Evolutionary conservation across 2,888 invertebrate genomes (phyloP).

Genomic region (Eudemis profundana): DNA sequence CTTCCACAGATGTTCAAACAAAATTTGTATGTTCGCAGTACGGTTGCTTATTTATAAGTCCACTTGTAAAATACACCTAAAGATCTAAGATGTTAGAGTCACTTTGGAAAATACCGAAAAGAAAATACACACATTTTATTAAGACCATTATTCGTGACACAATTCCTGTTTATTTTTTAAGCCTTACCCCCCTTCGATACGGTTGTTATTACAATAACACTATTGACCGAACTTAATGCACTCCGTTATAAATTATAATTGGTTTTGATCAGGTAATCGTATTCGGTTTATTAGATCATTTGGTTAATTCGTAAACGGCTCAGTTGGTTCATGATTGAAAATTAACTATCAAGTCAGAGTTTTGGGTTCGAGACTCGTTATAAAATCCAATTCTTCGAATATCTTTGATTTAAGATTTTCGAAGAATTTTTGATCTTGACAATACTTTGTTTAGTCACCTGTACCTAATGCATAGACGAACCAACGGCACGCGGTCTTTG

Average conservation of each 20-base stretch:
- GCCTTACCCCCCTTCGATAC: too few species aligned
- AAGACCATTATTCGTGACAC: too few species aligned
- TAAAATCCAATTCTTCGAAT: constrained; percentile 48
- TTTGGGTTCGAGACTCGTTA: constrained; percentile 49
- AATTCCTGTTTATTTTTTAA: too few species aligned
- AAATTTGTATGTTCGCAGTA: too few species aligned
- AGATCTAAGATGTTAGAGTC: too few species aligned
- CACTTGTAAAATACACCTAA: too few species aligned
- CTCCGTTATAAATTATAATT: background rate
- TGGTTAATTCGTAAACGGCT: constrained; percentile 23
- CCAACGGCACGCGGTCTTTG: too few species aligned
- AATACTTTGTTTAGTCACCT: background rate
- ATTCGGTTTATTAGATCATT: constrained; percentile 9
- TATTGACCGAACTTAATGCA: background rate
- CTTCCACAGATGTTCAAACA: too few species aligned
- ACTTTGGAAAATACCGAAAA: too few species aligned
- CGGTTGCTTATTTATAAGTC: too few species aligned
- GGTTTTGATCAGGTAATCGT: background rate
- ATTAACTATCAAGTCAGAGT: constrained; percentile 29
- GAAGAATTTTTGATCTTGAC: constrained; percentile 46
- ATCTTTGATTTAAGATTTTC: constrained; percentile 46
- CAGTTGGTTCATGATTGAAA: background rate
- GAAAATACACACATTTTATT: too few species aligned
- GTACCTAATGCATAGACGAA: too few species aligned
- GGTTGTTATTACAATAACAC: background rate